These are phyloP conservation scores for Acronicta psi DNA, from an alignment of 2,888 invertebrate species.

Conservation along the genomic window DNA sequence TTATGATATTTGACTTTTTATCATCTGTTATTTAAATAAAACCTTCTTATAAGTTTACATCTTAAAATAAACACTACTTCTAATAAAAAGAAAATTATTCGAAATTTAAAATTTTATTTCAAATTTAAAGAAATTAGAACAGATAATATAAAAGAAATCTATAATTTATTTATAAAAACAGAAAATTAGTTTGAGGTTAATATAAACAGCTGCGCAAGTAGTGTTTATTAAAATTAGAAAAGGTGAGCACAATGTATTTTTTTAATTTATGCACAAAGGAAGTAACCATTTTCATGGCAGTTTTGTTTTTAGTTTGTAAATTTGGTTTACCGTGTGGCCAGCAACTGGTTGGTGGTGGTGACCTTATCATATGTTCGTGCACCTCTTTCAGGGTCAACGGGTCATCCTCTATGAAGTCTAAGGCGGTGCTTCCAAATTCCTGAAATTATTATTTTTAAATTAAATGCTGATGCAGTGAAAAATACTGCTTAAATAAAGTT, in stretches of 20 bases:
- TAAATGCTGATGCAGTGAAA: no score
- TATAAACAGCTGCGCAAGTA: slow-evolving; percentile 23
- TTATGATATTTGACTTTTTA: no score
- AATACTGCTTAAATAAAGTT: no score
- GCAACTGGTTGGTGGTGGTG: slow-evolving; percentile 93
- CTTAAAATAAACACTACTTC: neutral
- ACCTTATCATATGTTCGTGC: slow-evolving; percentile 94
- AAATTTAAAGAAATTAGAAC: neutral
- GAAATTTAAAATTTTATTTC: slow-evolving; percentile 12
- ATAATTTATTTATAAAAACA: slow-evolving; percentile 3
- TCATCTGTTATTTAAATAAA: no score
- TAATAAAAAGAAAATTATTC: slow-evolving; percentile 10
- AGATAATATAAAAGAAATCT: neutral
- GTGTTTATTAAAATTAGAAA: slow-evolving; percentile 15
- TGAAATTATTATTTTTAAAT: slow-evolving; percentile 58
- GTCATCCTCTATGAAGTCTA: slow-evolving; percentile 90
- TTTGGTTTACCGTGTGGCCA: slow-evolving; percentile 90
- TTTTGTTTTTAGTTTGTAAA: slow-evolving; percentile 8
- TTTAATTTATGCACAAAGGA: slow-evolving; percentile 21
- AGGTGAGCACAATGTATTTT: slow-evolving; percentile 31
- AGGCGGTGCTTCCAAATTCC: slow-evolving; percentile 86
- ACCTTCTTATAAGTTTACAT: no score
- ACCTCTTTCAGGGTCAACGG: slow-evolving; percentile 93
- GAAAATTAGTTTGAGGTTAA: slow-evolving; percentile 11
- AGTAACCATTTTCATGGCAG: slow-evolving; percentile 6